Evolutionary conservation across 2,888 invertebrate species (phyloP).

Genomic region (Polyommatus iphigenia): DNA sequence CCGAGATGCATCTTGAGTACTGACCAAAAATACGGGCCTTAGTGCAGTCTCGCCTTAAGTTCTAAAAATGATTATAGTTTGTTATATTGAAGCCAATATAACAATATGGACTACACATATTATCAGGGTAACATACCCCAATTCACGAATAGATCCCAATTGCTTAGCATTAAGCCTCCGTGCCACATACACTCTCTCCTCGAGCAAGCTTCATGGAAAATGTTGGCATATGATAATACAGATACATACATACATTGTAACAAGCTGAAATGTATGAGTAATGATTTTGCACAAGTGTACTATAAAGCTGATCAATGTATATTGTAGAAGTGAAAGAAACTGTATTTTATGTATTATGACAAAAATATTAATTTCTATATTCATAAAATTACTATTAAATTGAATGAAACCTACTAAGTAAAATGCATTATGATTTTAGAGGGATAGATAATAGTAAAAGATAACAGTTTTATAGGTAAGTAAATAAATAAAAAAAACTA

Average conservation of each 20-base stretch:
- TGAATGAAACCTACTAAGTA: background rate
- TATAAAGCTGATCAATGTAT: background rate
- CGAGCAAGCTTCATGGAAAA: slow-evolving; percentile 68
- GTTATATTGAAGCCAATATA: slow-evolving; percentile 41
- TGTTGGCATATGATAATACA: slow-evolving; percentile 39
- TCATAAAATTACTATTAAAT: background rate
- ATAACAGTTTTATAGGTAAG: background rate
- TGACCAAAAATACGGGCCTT: too few relatives aligned
- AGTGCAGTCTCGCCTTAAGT: too few relatives aligned
- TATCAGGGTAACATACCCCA: slow-evolving; percentile 86
- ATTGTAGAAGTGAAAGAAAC: background rate
- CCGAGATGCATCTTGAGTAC: too few relatives aligned
- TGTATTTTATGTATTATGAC: background rate
- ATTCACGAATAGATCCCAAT: slow-evolving; percentile 90
- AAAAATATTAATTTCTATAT: background rate
- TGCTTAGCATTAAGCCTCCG: slow-evolving; percentile 91
- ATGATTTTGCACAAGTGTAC: background rate
- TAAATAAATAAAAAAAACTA: background rate
- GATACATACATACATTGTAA: slow-evolving; percentile 25
- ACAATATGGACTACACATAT: slow-evolving; percentile 49
- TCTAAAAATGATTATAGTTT: too few relatives aligned
- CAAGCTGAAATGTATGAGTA: slow-evolving; percentile 2
- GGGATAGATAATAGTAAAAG: too few relatives aligned
- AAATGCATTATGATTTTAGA: background rate
- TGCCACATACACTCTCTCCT: slow-evolving; percentile 80